Conservation (phyloP, 2,888 invertebrate species). For the Cylindroiulus punctatus region DNA sequence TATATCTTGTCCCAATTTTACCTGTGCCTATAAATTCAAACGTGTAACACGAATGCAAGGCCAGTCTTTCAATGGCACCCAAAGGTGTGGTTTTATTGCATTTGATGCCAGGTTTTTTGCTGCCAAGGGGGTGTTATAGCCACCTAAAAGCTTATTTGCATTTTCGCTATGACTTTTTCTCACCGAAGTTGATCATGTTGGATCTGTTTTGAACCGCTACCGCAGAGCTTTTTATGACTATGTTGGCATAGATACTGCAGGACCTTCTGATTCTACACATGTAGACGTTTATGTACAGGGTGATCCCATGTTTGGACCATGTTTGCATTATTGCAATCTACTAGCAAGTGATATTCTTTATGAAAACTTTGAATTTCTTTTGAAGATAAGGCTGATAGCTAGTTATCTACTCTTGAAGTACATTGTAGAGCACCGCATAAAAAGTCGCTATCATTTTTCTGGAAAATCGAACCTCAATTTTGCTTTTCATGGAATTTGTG, state of each 20-base stretch:
- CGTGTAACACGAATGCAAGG: not conserved
- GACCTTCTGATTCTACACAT: no score
- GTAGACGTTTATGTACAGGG: no score
- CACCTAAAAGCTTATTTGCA: slow-evolving; percentile 9
- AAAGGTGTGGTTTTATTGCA: slow-evolving; percentile 6
- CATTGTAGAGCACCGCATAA: no score
- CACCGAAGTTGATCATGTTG: not conserved
- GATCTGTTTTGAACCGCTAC: not conserved
- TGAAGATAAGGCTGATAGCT: no score
- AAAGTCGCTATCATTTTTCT: no score
- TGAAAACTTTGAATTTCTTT: no score
- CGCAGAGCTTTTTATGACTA: not conserved
- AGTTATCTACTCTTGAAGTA: no score
- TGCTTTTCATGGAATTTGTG: no score
- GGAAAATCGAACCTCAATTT: no score
- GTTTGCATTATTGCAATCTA: no score
- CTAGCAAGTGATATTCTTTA: no score
- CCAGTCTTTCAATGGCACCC: not conserved
- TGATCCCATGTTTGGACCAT: no score
- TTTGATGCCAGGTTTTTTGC: not conserved
- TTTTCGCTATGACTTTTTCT: not conserved
- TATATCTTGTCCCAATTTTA: not conserved
- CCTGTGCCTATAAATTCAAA: not conserved
- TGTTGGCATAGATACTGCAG: not conserved
- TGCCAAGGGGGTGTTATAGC: not conserved